phyloP scores from a whole-genome alignment of 2,113 vertebrate genomes.

The Serranochromis macrocephalus region DNA sequence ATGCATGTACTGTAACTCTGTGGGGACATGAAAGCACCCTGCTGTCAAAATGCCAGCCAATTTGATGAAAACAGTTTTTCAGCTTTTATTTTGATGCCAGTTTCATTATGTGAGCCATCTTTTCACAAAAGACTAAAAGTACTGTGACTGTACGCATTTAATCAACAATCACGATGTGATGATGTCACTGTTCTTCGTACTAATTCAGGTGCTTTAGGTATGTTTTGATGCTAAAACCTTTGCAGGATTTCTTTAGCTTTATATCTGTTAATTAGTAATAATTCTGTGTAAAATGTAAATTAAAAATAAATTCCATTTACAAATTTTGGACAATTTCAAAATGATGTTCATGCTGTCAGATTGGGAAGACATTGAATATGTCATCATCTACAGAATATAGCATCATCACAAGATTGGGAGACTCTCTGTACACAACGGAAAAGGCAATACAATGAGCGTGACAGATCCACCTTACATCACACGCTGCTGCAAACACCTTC shows the following conservation, averaged over 20 bases:
- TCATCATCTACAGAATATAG: background rate
- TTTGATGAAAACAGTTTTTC: background rate
- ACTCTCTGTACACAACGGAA: background rate
- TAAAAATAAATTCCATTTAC: background rate
- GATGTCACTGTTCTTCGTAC: background rate
- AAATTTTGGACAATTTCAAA: background rate
- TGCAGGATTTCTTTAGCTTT: background rate
- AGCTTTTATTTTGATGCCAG: background rate
- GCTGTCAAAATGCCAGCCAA: background rate
- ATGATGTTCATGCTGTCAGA: background rate
- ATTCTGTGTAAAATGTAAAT: background rate
- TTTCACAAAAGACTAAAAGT: background rate
- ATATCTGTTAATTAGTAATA: background rate
- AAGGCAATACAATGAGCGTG: background rate
- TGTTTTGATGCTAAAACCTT: background rate
- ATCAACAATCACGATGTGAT: rapidly evolving
- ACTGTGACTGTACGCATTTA: background rate
- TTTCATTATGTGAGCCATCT: background rate
- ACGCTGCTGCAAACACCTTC: background rate
- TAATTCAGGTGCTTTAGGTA: background rate
- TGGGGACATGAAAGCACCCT: background rate
- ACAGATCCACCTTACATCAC: background rate
- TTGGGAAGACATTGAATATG: background rate
- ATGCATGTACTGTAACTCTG: background rate
- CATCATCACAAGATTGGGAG: background rate